phyloP scores from a whole-genome alignment of 2,888 invertebrate species.

The Meta bourneti region DNA sequence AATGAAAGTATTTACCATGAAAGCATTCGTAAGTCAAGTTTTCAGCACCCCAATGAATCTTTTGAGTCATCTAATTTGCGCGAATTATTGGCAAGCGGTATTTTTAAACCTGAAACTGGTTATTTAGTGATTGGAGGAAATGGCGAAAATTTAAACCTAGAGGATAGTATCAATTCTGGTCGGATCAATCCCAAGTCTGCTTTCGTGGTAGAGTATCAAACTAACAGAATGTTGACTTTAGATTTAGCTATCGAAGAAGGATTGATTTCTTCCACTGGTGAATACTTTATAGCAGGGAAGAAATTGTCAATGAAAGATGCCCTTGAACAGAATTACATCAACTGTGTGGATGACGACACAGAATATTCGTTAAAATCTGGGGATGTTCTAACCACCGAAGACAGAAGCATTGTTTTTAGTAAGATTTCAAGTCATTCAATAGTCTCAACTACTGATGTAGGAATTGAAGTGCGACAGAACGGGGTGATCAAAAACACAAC shows the following conservation, averaged over 20 bases:
- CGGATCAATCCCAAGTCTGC: conserved; percentile 89
- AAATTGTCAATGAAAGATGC: conserved; percentile 88
- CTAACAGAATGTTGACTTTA: conserved; percentile 85
- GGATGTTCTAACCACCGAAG: background rate
- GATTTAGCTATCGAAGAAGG: conserved; percentile 88
- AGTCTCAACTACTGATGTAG: conserved; percentile 45
- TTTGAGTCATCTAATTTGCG: conserved; percentile 86
- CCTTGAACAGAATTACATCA: conserved; percentile 85
- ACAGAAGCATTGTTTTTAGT: conserved; percentile 56
- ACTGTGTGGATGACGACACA: conserved; percentile 81
- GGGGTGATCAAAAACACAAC: background rate
- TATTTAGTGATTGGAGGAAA: conserved; percentile 92
- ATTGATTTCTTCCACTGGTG: conserved; percentile 89
- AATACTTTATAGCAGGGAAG: conserved; percentile 84
- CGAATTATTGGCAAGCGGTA: conserved; percentile 90
- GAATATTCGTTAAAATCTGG: background rate
- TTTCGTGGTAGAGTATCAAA: conserved; percentile 88
- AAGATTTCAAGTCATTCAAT: conserved; percentile 48
- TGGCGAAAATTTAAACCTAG: conserved; percentile 90
- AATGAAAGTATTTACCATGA: background rate
- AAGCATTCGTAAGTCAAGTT: background rate
- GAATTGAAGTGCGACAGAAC: conserved; percentile 31
- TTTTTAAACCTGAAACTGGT: conserved; percentile 91
- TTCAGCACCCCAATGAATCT: conserved; percentile 80
- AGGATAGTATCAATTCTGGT: conserved; percentile 91